phyloP scores from a whole-genome alignment of 2,888 invertebrate species.

The Lasioglossum morio region DNA sequence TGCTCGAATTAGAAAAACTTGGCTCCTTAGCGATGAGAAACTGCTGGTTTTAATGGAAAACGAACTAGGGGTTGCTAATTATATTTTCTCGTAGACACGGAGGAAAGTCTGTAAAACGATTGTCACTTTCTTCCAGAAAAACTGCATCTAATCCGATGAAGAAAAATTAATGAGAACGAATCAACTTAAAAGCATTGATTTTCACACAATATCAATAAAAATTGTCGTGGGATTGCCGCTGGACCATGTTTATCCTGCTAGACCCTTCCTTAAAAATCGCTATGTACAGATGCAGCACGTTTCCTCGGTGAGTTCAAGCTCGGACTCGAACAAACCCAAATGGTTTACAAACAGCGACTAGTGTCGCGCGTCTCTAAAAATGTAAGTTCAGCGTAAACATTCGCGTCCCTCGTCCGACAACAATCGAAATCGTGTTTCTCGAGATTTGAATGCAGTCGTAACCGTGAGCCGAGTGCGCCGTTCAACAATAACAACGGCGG shows the following conservation, averaged over 20 bases:
- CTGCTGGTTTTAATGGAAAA: background rate
- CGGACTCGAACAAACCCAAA: background rate
- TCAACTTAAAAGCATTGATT: too few relatives aligned
- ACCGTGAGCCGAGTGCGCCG: background rate
- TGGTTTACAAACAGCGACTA: background rate
- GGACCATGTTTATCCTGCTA: too few relatives aligned
- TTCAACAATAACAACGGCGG: background rate
- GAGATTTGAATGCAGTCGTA: background rate
- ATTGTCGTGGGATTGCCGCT: too few relatives aligned
- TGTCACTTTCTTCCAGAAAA: background rate
- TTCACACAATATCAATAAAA: too few relatives aligned
- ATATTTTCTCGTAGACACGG: background rate
- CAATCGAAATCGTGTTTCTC: constrained; percentile 1
- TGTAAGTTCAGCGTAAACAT: background rate
- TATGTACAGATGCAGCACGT: background rate
- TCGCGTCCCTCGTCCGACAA: background rate
- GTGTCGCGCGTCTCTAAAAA: background rate
- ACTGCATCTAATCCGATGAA: background rate
- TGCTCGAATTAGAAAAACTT: background rate
- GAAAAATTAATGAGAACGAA: background rate
- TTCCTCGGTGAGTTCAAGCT: background rate
- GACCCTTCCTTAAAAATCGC: too few relatives aligned
- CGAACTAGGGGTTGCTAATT: background rate
- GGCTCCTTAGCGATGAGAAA: background rate
- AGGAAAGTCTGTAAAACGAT: background rate